A percentile compares a stretch with the other conserved stretches of the same genome.
phyloP scores from a whole-genome alignment of 1,140 invertebrate genomes.

The Ceratosolen solmsi region DNA sequence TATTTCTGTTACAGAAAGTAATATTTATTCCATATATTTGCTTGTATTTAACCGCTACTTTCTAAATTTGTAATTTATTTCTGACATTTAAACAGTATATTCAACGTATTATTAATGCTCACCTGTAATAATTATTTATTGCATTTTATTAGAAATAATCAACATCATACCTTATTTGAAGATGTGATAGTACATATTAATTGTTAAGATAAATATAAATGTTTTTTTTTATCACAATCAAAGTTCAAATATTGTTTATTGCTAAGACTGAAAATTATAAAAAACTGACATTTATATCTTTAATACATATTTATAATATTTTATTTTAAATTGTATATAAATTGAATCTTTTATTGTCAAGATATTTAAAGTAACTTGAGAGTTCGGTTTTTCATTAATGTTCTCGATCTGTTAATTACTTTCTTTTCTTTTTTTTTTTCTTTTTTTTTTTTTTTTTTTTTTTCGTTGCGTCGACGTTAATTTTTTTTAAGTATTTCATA shows the following conservation, averaged over 20 bases:
- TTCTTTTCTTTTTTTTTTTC: constrained; percentile 14
- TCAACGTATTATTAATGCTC: background rate
- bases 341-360: background rate
- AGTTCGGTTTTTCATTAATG: background rate
- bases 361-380: constrained; percentile 5
- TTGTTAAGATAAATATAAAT: no score
- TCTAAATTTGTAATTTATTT: background rate
- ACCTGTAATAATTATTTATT: background rate
- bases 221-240: no score
- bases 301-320: no score
- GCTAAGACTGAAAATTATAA: no score
- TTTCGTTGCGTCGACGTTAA: no score
- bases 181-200: no score
- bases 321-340: background rate
- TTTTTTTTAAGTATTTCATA: background rate
- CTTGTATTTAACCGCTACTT: background rate
- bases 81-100: background rate
- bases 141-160: background rate
- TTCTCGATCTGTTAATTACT: background rate
- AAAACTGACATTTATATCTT: no score
- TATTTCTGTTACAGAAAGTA: background rate
- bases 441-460: no score
- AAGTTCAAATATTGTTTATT: no score
- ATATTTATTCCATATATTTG: background rate
- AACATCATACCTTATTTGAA: no score